A percentile compares a stretch with the other conserved stretches of the same genome.
phyloP scores from a whole-genome alignment of 2,888 invertebrate species.

The Xanthorhoe spadicearia region DNA sequence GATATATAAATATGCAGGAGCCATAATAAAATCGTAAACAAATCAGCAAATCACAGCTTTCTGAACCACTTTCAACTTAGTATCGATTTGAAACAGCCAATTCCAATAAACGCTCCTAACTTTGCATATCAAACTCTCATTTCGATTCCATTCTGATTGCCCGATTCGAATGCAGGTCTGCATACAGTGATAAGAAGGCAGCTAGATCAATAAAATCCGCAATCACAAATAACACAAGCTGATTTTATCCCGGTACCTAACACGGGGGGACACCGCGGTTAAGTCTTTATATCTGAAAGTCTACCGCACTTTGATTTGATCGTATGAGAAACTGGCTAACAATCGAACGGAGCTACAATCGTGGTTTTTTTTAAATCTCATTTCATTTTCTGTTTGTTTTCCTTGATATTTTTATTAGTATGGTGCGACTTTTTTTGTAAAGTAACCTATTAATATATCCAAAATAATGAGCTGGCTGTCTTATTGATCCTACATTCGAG shows the following conservation, averaged over 20 bases:
- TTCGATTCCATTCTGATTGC: conserved; percentile 49
- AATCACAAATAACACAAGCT: too few relatives aligned
- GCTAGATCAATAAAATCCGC: too few relatives aligned
- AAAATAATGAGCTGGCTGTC: conserved; percentile 8
- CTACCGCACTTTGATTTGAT: too few relatives aligned
- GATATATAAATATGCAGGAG: conserved; percentile 1
- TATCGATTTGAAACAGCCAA: conserved; percentile 45
- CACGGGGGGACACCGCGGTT: too few relatives aligned
- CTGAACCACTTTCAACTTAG: conserved; percentile 40
- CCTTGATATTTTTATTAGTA: too few relatives aligned
- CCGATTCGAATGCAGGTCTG: conserved; percentile 31
- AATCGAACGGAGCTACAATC: too few relatives aligned
- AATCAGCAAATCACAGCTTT: conserved; percentile 41
- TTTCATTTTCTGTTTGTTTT: too few relatives aligned
- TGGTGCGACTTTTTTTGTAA: too few relatives aligned
- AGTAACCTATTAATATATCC: not conserved
- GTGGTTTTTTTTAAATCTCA: too few relatives aligned
- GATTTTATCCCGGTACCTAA: too few relatives aligned
- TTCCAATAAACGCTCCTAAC: conserved; percentile 51
- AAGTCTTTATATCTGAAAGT: too few relatives aligned
- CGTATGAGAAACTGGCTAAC: too few relatives aligned
- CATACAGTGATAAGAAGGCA: conserved; percentile 18
- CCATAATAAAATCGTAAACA: conserved; percentile 42
- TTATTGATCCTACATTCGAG: not conserved
- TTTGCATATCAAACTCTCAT: conserved; percentile 55